phyloP scores from a whole-genome alignment of 2,113 vertebrate species.

The Lepisosteus osseus region DNA sequence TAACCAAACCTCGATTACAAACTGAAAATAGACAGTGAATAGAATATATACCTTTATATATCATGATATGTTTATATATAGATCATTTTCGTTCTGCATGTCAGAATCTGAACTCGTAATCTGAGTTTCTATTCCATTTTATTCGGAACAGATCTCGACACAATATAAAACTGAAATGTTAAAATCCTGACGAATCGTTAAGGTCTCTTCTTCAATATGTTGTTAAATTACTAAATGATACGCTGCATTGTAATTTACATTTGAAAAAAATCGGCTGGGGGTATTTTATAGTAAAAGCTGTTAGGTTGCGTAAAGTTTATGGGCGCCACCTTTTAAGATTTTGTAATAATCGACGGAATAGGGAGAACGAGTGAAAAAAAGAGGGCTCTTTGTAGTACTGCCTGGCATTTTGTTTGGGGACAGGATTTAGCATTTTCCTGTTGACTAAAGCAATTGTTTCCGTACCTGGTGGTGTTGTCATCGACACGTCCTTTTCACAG shows the following conservation, averaged over 20 bases:
- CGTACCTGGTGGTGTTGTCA: conserved; percentile 41
- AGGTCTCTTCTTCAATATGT: too few species aligned
- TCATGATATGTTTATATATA: neutral
- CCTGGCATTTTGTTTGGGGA: conserved; percentile 13
- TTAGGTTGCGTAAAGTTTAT: neutral
- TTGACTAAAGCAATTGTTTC: conserved; percentile 26
- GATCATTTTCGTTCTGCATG: too few species aligned
- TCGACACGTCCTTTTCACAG: conserved; percentile 37
- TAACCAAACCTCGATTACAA: conserved; percentile 35
- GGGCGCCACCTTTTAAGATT: neutral
- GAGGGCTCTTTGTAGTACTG: conserved; percentile 1
- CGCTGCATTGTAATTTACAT: too few species aligned
- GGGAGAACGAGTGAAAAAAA: neutral
- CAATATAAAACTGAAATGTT: too few species aligned
- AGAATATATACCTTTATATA: conserved; percentile 44
- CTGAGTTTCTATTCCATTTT: too few species aligned
- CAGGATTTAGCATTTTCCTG: conserved; percentile 45
- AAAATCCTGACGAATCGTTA: too few species aligned
- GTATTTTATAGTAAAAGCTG: too few species aligned
- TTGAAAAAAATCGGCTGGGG: too few species aligned
- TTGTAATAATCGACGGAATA: neutral
- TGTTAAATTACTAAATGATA: too few species aligned
- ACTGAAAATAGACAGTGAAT: conserved; percentile 42
- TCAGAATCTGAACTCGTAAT: too few species aligned
- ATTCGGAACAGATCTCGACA: too few species aligned